Evolutionary conservation across 1,140 invertebrate species (phyloP), one percentile per base, ranked within the genome.

Genomic region (Zaprionus africanus): DNA sequence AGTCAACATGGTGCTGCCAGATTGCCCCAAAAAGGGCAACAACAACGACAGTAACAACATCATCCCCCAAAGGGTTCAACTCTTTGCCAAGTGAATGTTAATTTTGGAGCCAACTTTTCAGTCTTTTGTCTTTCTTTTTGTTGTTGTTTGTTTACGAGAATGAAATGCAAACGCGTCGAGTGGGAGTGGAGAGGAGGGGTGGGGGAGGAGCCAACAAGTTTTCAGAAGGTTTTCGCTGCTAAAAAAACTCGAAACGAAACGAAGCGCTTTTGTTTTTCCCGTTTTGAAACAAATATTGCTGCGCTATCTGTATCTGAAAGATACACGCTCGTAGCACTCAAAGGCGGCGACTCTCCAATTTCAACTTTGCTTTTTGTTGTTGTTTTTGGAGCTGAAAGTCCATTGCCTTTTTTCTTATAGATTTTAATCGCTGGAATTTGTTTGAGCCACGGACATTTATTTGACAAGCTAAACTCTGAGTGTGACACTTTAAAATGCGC

Each of bases 401-500:
- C 66, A 43, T 28, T 61, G 70, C 56, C 56, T 68, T 71, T 68
- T 46, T 46, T 38, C 36, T 38, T 66, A 53, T 61, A 72, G 78
- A 84, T 90, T 84, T 81, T 61, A 84, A 90, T 88, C 84, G 71
- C 71, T 65, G 63, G 81, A 83, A 78, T 83, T 78, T 70, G 80
- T 72, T 80, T 75, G 51, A 69, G 64, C 46, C 74, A 69, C 58
- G 43, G 34, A 54, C 74, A 84, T 90, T 88, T 90, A 88, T 88
- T 79, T 84, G 85, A 88, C 84, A 88, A 49, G 46, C 59, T 34
- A 76, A 90, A 76, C 79, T 90, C 79, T 65, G 78, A 79, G 78
- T 84, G 84, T 81, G 81, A 88, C 84, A 90, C 84, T 90, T 87
- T 88, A 79, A 60, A 87, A 84, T 81, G 71, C 76, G 67, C 75